Evolutionary conservation across 1,140 invertebrate species (phyloP), one percentile per base, ranked within the genome.

Genomic region (Caenorhabditis brenneri): DNA sequence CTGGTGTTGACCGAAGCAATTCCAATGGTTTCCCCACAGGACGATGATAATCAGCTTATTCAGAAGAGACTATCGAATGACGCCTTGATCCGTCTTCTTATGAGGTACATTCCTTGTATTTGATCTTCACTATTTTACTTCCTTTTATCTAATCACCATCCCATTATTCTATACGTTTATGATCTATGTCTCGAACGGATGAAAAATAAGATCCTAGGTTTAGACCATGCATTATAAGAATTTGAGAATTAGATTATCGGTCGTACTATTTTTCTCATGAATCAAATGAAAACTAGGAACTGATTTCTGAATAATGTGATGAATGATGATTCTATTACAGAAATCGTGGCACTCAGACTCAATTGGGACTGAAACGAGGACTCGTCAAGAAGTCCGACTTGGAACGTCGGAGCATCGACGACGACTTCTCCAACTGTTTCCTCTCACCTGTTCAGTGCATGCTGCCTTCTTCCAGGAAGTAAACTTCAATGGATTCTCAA

Each of bases 341-440:
- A 46, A 48, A 49, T 49, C 60, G 60, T 12, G 55, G 46, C 2
- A 24, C 55, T 16, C 60, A 65, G 15, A 69, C 81, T 10, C 74
- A 65, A 31, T 42, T 74, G 65, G 65, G 65, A 74, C 65, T 74
- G 65, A 74, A 74, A 46, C 65, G 65, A 2, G 65, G 65, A 9
- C 33, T 42, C n/a, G 36, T 74, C 19, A 74, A 74, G 36, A 74
- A 74, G 65, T 39, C 65, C 22, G 81, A 82, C 22, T 27, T 82
- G 55, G 81, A 82, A 51, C 36, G 81, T 22, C 36, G 81, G 12
- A 82, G 81, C 46, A 74, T 82, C 39, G 81, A 82, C 51, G 81
- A 82, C 29, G 81, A 82, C 51, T 82, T 82, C 36, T 82, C 81
- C 36, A 82, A 82, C 81, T 82, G 81, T 60, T 82, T 82, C 60